These are phyloP conservation scores for Cyprinodon diabolis DNA, from an alignment of 2,797 vertebrate genomes.

Conservation along the genomic window DNA sequence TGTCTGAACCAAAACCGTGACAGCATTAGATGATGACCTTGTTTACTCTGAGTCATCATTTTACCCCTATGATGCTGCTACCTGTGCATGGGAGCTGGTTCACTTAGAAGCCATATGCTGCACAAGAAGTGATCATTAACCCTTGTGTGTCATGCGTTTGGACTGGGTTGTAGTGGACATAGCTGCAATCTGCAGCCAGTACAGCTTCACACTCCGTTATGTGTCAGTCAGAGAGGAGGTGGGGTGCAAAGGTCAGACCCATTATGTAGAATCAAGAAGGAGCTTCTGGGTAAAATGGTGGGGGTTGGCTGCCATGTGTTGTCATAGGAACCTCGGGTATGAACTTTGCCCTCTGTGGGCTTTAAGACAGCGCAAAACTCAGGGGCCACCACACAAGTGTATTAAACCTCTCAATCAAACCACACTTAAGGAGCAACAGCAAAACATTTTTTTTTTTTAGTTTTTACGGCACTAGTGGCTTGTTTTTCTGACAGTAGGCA, in stretches of 20 bases:
- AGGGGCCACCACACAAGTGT: slow-evolving; percentile 38
- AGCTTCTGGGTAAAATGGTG: slow-evolving; percentile 64
- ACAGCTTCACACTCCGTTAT: slow-evolving; percentile 63
- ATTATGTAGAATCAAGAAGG: slow-evolving; percentile 78
- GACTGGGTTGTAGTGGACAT: slow-evolving; percentile 35
- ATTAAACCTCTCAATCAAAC: slow-evolving; percentile 67
- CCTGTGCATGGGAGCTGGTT: slow-evolving; percentile 20
- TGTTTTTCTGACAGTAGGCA: too few relatives aligned
- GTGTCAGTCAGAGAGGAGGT: slow-evolving; percentile 66
- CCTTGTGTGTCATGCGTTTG: slow-evolving; percentile 33
- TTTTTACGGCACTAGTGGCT: too few relatives aligned
- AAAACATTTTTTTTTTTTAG: too few relatives aligned
- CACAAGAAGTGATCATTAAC: slow-evolving; percentile 55
- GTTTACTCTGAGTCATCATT: slow-evolving; percentile 22
- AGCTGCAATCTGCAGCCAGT: slow-evolving; percentile 55
- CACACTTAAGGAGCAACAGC: slow-evolving; percentile 20
- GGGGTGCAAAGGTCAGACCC: slow-evolving; percentile 80
- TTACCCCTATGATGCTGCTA: slow-evolving; percentile 16
- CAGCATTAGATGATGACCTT: slow-evolving; percentile 18
- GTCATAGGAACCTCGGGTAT: slow-evolving; percentile 76
- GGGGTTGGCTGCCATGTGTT: slow-evolving; percentile 74
- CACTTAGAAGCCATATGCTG: slow-evolving; percentile 48
- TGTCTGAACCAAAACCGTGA: slow-evolving; percentile 45
- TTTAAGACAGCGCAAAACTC: slow-evolving; percentile 63
- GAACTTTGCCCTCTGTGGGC: slow-evolving; percentile 79